A percentile compares a stretch with the other conserved stretches of the same genome.
phyloP scores from a whole-genome alignment of 2,888 invertebrate genomes.

The Cheilosia grossa region DNA sequence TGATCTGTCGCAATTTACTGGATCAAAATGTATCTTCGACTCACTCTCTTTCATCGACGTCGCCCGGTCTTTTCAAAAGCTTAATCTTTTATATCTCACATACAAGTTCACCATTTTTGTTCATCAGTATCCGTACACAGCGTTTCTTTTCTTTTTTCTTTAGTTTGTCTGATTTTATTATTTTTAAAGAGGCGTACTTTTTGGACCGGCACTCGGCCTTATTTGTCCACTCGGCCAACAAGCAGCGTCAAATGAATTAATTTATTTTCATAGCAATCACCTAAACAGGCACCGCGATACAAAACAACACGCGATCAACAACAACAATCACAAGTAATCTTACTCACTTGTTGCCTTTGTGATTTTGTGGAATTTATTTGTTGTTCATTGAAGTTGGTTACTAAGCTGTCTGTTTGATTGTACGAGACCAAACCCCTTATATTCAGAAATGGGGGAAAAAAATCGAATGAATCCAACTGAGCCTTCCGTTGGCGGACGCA shows the following conservation, averaged over 20 bases:
- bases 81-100: not conserved
- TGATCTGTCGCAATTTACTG: too few species aligned
- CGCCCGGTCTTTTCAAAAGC: too few species aligned
- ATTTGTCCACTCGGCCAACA: constrained; percentile 47
- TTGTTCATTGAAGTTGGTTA: constrained; percentile 31
- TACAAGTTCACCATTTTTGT: constrained; percentile 19
- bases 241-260: constrained; percentile 38
- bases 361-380: constrained; percentile 65
- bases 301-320: constrained; percentile 22
- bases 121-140: not conserved
- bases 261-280: constrained; percentile 44
- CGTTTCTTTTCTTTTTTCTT: not conserved
- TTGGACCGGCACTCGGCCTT: constrained; percentile 48
- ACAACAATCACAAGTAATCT: constrained; percentile 47
- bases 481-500: constrained; percentile 61
- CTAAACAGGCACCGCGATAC: constrained; percentile 23
- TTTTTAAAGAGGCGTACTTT: constrained; percentile 53
- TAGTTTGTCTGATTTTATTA: not conserved
- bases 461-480: constrained; percentile 1
- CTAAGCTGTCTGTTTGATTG: constrained; percentile 10
- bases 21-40: too few species aligned
- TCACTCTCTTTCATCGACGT: too few species aligned
- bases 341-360: constrained; percentile 65
- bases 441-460: constrained; percentile 10
- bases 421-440: constrained; percentile 52